Percentiles rank a stretch among this genome's conserved stretches.
These are phyloP conservation scores for Danio rerio DNA, from an alignment of 2,113 vertebrate species.

Conservation along the genomic window DNA sequence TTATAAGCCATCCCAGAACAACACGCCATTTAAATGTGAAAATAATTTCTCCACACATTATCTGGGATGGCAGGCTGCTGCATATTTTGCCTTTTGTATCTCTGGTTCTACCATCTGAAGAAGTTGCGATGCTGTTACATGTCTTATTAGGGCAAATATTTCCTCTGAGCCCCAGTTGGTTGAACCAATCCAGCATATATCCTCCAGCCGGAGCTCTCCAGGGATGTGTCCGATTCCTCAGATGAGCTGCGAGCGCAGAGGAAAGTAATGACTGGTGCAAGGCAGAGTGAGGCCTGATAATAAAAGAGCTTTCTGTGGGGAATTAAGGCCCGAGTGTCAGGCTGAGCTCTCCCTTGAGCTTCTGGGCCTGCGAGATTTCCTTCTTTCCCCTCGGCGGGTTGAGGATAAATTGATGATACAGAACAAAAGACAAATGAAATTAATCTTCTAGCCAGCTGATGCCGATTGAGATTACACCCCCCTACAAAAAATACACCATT, in stretches of 20 bases:
- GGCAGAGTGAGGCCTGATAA: constrained; percentile 77
- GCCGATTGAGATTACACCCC: constrained; percentile 67
- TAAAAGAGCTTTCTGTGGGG: constrained; percentile 80
- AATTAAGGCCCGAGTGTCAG: constrained; percentile 78
- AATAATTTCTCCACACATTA: constrained; percentile 8
- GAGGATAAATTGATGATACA: constrained; percentile 82
- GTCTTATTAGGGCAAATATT: constrained; percentile 74
- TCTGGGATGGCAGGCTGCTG: neutral
- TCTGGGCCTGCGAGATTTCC: constrained; percentile 56
- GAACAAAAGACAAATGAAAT: constrained; percentile 80
- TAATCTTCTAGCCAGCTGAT: constrained; percentile 77
- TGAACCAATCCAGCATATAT: constrained; percentile 74
- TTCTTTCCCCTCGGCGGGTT: constrained; percentile 72
- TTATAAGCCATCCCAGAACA: neutral
- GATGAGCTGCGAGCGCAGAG: constrained; percentile 76
- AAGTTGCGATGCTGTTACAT: constrained; percentile 64
- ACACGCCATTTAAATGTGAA: constrained; percentile 27
- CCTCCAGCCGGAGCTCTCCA: constrained; percentile 71
- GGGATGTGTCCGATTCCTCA: constrained; percentile 74
- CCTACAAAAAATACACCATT: constrained; percentile 56
- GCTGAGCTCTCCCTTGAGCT: constrained; percentile 53
- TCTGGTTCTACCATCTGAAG: constrained; percentile 43
- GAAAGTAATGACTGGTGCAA: constrained; percentile 82
- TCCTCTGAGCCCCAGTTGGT: constrained; percentile 70
- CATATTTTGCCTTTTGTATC: constrained; percentile 31